Evolutionary conservation across 2,888 invertebrate genomes (phyloP).

Genomic region (Crocallis elinguaria): DNA sequence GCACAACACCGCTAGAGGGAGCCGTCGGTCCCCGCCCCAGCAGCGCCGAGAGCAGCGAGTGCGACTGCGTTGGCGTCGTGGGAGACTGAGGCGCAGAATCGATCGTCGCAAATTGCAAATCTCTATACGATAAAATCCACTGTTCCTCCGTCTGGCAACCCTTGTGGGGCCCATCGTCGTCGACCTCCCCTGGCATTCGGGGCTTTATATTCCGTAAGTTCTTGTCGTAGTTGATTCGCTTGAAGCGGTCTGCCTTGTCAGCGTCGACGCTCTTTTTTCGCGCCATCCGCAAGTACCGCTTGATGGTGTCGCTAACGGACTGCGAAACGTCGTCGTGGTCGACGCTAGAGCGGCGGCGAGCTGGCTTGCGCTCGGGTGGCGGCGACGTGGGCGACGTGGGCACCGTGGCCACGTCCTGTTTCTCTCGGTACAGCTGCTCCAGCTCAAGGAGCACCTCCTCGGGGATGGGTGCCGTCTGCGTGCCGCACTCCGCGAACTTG

Average conservation of each 20-base stretch:
- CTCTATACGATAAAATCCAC: conserved; percentile 86
- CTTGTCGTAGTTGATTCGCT: conserved; percentile 94
- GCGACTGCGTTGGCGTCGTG: conserved; percentile 68
- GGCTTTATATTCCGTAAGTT: conserved; percentile 93
- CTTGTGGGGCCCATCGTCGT: conserved; percentile 91
- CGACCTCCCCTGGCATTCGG: conserved; percentile 90
- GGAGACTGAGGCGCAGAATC: conserved; percentile 80
- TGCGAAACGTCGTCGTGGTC: conserved; percentile 94
- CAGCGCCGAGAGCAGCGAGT: conserved; percentile 70
- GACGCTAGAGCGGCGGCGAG: conserved; percentile 89
- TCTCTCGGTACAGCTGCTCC: conserved; percentile 75
- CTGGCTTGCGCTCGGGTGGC: conserved; percentile 65
- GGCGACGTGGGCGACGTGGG: conserved; percentile 76
- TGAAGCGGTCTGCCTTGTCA: conserved; percentile 92
- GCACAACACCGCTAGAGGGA: conserved; percentile 51
- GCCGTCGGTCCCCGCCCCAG: conserved; percentile 67
- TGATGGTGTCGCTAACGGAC: conserved; percentile 94
- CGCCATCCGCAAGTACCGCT: conserved; percentile 93
- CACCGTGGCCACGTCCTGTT: conserved; percentile 69
- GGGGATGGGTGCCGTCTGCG: conserved; percentile 86
- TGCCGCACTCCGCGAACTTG: conserved; percentile 78
- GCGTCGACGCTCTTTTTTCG: conserved; percentile 94
- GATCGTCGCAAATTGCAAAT: conserved; percentile 65
- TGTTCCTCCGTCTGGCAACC: conserved; percentile 91
- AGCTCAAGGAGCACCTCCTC: conserved; percentile 81